Conservation (phyloP, 2,113 vertebrate species). For the Lipotes vexillifer region DNA sequence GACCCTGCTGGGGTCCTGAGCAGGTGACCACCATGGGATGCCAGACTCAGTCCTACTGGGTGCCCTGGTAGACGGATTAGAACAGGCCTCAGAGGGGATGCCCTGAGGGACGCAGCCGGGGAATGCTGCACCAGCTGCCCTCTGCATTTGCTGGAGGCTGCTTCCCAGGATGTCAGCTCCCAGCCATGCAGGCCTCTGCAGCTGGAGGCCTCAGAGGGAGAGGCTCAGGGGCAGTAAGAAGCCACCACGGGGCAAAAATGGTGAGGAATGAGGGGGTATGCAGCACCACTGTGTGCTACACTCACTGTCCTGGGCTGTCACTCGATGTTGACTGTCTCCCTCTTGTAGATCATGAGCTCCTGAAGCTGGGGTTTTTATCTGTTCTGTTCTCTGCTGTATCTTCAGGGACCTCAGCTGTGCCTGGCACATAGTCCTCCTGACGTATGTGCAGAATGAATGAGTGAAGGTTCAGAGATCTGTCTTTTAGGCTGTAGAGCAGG, state of each 20-base stretch:
- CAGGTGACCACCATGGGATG: neutral
- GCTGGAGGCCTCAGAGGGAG: neutral
- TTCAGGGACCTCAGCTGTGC: too few relatives aligned
- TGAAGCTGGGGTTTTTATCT: neutral
- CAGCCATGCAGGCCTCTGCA: neutral
- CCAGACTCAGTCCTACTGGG: neutral
- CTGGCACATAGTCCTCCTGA: too few relatives aligned
- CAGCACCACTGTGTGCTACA: neutral
- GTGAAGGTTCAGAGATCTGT: neutral
- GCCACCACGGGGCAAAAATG: neutral
- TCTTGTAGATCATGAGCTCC: neutral
- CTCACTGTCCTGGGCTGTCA: neutral
- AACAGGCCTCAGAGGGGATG: neutral
- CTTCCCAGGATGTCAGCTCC: neutral
- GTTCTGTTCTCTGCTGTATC: neutral
- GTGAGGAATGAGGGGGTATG: neutral
- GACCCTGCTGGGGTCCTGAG: neutral
- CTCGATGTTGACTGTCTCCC: neutral
- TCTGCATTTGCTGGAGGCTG: neutral
- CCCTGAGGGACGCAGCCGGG: too few relatives aligned
- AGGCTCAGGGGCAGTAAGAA: neutral
- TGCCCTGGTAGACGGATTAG: neutral
- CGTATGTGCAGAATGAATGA: rapidly evolving
- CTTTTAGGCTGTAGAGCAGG: neutral
- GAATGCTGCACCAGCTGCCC: neutral